Percentiles rank a stretch among this genome's conserved stretches.
phyloP scores from a whole-genome alignment of 2,888 invertebrate species.

The Polydrusus cervinus region DNA sequence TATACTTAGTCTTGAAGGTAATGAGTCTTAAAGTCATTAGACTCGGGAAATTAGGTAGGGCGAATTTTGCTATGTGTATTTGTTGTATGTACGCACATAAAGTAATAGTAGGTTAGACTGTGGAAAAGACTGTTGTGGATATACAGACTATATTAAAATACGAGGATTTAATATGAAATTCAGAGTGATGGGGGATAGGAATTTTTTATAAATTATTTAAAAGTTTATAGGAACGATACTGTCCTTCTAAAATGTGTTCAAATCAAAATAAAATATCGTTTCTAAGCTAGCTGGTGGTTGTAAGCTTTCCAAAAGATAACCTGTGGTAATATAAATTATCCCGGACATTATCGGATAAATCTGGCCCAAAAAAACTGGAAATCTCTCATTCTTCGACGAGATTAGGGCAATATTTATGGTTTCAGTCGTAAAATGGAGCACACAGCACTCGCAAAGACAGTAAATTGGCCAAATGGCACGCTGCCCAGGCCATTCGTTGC shows the following conservation, averaged over 20 bases:
- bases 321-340: conserved; percentile 34
- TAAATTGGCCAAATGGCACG: conserved; percentile 52
- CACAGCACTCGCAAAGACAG: conserved; percentile 42
- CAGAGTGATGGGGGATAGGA: too few relatives aligned
- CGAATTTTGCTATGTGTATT: neutral
- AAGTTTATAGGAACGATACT: too few relatives aligned
- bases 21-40: conserved; percentile 30
- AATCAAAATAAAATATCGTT: too few relatives aligned
- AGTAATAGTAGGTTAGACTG: too few relatives aligned
- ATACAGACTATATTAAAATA: too few relatives aligned
- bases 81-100: too few relatives aligned
- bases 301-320: neutral
- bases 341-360: conserved; percentile 33
- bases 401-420: conserved; percentile 52
- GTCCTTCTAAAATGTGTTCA: too few relatives aligned
- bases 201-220: too few relatives aligned
- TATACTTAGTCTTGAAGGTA: conserved; percentile 16
- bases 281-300: neutral
- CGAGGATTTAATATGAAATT: too few relatives aligned
- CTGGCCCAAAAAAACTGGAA: conserved; percentile 22
- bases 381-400: conserved; percentile 47
- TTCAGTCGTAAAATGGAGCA: conserved; percentile 46
- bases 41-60: conserved; percentile 16
- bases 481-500: conserved; percentile 45
- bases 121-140: too few relatives aligned